Percentiles rank a stretch among this genome's conserved stretches.
Evolutionary conservation across 2,797 vertebrate genomes (phyloP).

Genomic region (Phrynocephalus forsythii): DNA sequence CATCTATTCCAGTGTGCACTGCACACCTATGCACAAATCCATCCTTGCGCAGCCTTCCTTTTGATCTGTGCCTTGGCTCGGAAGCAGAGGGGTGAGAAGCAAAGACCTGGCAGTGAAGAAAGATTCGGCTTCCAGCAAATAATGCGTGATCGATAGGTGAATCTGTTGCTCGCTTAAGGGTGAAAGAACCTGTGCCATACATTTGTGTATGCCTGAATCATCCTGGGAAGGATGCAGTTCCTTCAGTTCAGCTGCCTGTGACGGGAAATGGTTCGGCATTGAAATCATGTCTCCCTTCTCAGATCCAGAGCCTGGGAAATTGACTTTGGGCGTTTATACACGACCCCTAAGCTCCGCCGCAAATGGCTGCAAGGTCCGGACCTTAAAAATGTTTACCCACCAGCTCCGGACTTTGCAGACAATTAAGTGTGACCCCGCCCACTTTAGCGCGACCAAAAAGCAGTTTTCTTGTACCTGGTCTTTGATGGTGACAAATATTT

Average conservation of each 20-base stretch:
- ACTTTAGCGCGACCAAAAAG: no score
- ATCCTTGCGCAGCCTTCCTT: not conserved
- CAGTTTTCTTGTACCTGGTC: no score
- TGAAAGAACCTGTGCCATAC: not conserved
- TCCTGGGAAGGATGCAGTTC: not conserved
- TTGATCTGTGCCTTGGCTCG: slow-evolving; percentile 7
- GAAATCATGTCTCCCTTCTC: not conserved
- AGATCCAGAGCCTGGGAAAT: no score
- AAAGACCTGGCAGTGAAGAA: slow-evolving; percentile 22
- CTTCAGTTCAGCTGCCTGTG: not conserved
- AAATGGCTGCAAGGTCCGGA: no score
- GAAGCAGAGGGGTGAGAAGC: not conserved
- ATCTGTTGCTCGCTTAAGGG: slow-evolving; percentile 25
- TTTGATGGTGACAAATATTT: no score
- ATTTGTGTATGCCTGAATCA: not conserved
- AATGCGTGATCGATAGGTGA: slow-evolving; percentile 15
- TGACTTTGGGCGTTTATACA: no score
- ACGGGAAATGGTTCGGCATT: not conserved
- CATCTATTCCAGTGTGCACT: not conserved
- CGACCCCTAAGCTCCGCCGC: no score
- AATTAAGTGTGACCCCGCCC: no score
- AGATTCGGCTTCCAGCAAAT: slow-evolving; percentile 17
- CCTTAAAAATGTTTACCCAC: no score
- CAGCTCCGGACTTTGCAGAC: no score
- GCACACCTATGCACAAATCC: not conserved